A percentile compares a stretch with the other conserved stretches of the same genome.
Evolutionary conservation across 2,113 vertebrate genomes (phyloP).

Genomic region (Haemorhous mexicanus): DNA sequence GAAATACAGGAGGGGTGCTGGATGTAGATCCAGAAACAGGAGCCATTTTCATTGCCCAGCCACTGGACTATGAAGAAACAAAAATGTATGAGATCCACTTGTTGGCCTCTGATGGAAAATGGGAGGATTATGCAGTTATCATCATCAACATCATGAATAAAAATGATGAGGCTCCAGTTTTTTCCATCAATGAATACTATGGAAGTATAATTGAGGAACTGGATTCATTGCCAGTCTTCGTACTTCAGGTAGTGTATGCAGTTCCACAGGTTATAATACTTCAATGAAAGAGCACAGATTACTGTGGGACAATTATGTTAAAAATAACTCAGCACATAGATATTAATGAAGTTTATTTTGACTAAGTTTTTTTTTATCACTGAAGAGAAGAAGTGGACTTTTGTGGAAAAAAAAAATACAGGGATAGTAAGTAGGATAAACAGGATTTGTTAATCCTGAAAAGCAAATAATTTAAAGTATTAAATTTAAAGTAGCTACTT

Average conservation of each 20-base stretch:
- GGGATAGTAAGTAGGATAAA: background rate
- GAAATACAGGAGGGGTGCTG: conserved; percentile 83
- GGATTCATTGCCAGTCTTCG: conserved; percentile 83
- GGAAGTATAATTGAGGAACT: conserved; percentile 86
- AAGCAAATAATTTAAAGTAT: background rate
- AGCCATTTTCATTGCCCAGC: conserved; percentile 82
- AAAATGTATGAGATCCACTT: conserved; percentile 84
- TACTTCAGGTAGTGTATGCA: conserved; percentile 79
- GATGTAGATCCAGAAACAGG: conserved; percentile 86
- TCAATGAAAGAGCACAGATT: background rate
- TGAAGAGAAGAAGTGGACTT: background rate
- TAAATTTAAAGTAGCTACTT: no score
- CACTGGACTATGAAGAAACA: conserved; percentile 85
- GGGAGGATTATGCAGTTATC: conserved; percentile 85
- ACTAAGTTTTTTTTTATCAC: background rate
- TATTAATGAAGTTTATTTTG: background rate
- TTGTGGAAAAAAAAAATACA: background rate
- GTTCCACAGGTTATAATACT: background rate
- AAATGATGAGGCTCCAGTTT: conserved; percentile 88
- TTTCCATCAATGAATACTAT: conserved; percentile 85
- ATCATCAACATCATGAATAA: conserved; percentile 84
- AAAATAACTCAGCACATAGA: background rate
- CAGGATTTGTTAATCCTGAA: background rate
- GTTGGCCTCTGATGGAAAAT: conserved; percentile 88
- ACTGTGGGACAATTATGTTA: background rate